phyloP scores from a whole-genome alignment of 2,888 invertebrate genomes.

The Torymus texanus region DNA sequence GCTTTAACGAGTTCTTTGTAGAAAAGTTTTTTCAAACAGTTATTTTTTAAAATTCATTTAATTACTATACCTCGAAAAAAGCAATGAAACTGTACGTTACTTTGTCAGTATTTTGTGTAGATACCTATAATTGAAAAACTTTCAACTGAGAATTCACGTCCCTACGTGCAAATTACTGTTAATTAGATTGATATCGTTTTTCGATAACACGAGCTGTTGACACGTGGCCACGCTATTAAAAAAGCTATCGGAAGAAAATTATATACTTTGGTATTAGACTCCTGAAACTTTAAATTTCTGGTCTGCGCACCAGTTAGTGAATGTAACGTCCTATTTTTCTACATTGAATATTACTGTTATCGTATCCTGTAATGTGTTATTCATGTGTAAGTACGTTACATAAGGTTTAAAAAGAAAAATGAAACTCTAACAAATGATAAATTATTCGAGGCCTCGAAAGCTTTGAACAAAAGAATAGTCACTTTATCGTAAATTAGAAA shows the following conservation, averaged over 20 bases:
- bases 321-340: slow-evolving; percentile 71
- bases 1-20: neutral
- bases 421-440: slow-evolving; percentile 32
- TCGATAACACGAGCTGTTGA: neutral
- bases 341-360: slow-evolving; percentile 66
- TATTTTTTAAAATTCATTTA: slow-evolving; percentile 22
- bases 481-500: slow-evolving; percentile 48
- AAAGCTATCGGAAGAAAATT: slow-evolving; percentile 21
- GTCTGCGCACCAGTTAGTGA: slow-evolving; percentile 50
- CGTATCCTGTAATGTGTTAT: slow-evolving; percentile 54
- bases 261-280: slow-evolving; percentile 49
- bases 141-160: slow-evolving; percentile 21
- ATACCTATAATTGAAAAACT: slow-evolving; percentile 1
- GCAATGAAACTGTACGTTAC: neutral
- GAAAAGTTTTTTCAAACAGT: slow-evolving; percentile 14
- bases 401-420: slow-evolving; percentile 38
- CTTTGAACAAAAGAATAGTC: slow-evolving; percentile 43
- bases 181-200: slow-evolving; percentile 46
- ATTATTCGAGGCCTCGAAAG: slow-evolving; percentile 44
- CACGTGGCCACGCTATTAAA: slow-evolving; percentile 16
- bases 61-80: slow-evolving; percentile 8
- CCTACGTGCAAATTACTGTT: slow-evolving; percentile 42
- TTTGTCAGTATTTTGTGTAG: slow-evolving; percentile 17
- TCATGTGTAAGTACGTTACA: slow-evolving; percentile 52
- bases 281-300: slow-evolving; percentile 56